Base-by-base conservation (phyloP, 2,888 invertebrate genomes). In the Sphaerophoria taeniata region DNA sequence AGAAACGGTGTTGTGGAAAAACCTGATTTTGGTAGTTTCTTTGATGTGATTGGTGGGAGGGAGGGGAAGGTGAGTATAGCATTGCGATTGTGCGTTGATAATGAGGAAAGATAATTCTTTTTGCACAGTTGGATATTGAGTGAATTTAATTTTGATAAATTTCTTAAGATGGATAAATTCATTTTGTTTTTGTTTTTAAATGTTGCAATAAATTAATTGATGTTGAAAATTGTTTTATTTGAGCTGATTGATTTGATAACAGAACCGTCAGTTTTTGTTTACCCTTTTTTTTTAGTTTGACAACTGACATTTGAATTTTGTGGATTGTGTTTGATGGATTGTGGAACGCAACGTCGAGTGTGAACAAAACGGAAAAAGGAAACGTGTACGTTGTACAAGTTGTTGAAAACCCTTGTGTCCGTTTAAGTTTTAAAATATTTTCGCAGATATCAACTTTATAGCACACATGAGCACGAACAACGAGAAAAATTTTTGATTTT, bases 261-360 rank as follows among this genome's bases (percentile, higher is more conserved):
- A 2, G 34, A 69, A 43, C 33, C 73, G 82, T 73, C 82, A 83
- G 11, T 53, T 43, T 80, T 69, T 75, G 61, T 80, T 70, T 74
- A 70, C 43, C 9, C 14, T 74, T 74, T 39, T 43, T n/a, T n/a
- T 24, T 24, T 1, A 24, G 24, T 2, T 67, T 69, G 39, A 55
- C 55, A 36, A 24, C 11, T 9, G 43, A 11, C 34, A 12, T 51
- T 16, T 49, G 34, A 9, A 9, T 58, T 36, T 56, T 70, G 63
- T 67, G 65, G 65, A 6, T 7, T 36, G 34, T 14, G 16, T 58
- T 63, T 31, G 45, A 39, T 75, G 61, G 70, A 74, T 6, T n/a
- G 49, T 56, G 56, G 31, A 31, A 31, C 16, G 24, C 24, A 65
- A 16, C 2, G 6, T 0, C 39, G 47, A 49, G 47, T 47, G 61